These are phyloP conservation scores for Eleutherodactylus coqui DNA, from an alignment of 2,797 vertebrate genomes.

Conservation along the genomic window DNA sequence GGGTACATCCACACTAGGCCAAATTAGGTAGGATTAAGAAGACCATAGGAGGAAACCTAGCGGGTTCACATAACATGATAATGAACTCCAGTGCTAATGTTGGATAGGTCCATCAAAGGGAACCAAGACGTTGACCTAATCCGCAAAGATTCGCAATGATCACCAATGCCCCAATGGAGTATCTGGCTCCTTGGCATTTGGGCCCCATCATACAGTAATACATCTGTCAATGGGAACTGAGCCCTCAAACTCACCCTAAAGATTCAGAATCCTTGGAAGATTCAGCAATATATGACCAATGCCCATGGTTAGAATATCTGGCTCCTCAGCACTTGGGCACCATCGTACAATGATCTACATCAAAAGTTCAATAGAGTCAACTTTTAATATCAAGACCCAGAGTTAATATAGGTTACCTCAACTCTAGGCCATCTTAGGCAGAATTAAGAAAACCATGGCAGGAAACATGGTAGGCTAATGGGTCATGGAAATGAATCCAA, in stretches of 20 bases:
- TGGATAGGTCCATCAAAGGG: background rate
- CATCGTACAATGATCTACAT: no score
- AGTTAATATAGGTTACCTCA: background rate
- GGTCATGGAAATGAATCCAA: background rate
- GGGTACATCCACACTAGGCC: background rate
- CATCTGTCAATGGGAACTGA: background rate
- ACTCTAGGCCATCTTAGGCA: background rate
- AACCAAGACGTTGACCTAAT: background rate
- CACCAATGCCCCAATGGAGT: background rate
- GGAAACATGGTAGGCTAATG: background rate
- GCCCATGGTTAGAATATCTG: background rate
- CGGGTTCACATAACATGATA: background rate
- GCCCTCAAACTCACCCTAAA: background rate
- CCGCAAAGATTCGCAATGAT: background rate
- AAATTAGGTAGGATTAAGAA: background rate
- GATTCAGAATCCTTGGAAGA: background rate
- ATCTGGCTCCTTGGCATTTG: background rate
- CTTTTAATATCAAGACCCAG: background rate
- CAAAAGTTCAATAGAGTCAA: background rate
- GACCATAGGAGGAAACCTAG: background rate
- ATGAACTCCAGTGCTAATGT: background rate
- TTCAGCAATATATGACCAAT: background rate
- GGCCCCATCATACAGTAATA: background rate
- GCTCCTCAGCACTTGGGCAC: background rate
- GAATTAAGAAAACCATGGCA: no score